Evolutionary conservation across 2,888 invertebrate genomes (phyloP).

Genomic region (Nephrotoma flavescens): DNA sequence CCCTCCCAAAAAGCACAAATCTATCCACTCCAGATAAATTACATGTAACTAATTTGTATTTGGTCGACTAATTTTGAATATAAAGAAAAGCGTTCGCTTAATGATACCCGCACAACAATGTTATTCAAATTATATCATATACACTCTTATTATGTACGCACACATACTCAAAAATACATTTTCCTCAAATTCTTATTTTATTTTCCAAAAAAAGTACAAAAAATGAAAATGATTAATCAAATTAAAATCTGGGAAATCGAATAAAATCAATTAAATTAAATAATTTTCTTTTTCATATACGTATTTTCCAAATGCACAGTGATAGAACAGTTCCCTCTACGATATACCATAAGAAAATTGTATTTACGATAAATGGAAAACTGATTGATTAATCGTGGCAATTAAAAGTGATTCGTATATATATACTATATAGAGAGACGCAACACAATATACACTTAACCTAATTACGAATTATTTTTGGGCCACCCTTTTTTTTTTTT

Average conservation of each 20-base stretch:
- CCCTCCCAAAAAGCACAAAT: background rate
- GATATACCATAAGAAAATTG: background rate
- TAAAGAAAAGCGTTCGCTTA: background rate
- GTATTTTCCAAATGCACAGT: background rate
- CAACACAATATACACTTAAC: background rate
- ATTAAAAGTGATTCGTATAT: background rate
- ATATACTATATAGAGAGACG: background rate
- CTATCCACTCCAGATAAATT: background rate
- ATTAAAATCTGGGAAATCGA: background rate
- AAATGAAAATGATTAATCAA: background rate
- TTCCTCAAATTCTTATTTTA: background rate
- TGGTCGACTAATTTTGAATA: background rate
- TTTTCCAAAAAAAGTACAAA: background rate
- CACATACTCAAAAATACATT: background rate
- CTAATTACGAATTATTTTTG: background rate
- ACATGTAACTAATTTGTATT: background rate
- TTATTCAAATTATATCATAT: background rate
- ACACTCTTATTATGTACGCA: background rate
- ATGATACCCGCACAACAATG: background rate
- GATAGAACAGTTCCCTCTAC: background rate
- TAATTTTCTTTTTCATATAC: background rate
- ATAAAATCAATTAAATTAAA: background rate
- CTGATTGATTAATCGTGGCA: conserved; percentile 2
- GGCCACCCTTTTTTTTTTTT: background rate
- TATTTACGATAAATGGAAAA: background rate